Percentiles rank a stretch among this genome's conserved stretches.
Evolutionary conservation across 2,888 invertebrate species (phyloP).

Genomic region (Bembecia ichneumoniformis): DNA sequence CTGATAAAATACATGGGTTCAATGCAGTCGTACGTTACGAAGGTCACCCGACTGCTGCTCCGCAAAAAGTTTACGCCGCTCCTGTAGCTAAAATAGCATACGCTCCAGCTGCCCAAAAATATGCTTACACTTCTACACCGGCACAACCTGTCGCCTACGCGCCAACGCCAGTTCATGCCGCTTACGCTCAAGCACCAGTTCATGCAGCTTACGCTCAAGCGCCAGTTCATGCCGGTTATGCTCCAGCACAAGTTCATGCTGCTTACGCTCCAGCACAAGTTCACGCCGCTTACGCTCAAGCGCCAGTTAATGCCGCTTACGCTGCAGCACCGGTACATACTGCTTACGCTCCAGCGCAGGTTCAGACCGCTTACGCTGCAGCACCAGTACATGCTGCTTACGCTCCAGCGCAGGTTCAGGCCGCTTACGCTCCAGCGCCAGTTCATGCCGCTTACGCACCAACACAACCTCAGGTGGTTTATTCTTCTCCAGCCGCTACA

Average conservation of each 20-base stretch:
- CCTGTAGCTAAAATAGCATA: slow-evolving; percentile 5
- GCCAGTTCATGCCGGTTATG: slow-evolving; percentile 5
- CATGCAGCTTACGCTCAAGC: slow-evolving; percentile 6
- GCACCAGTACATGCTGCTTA: slow-evolving; percentile 9
- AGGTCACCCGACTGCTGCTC: slow-evolving; percentile 7
- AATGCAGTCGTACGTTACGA: slow-evolving; percentile 18
- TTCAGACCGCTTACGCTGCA: slow-evolving; percentile 12
- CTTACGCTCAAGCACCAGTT: slow-evolving; percentile 18
- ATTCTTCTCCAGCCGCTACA: neutral
- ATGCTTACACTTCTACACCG: neutral
- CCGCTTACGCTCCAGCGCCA: slow-evolving; percentile 15
- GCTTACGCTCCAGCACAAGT: slow-evolving; percentile 23
- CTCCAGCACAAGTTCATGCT: slow-evolving; percentile 22
- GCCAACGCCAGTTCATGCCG: slow-evolving; percentile 20
- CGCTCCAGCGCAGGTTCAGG: slow-evolving; percentile 17
- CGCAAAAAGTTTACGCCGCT: slow-evolving; percentile 3
- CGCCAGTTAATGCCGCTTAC: slow-evolving; percentile 11
- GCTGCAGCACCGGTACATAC: neutral
- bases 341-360: slow-evolving; percentile 1
- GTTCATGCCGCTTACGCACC: slow-evolving; percentile 20
- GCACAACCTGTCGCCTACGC: slow-evolving; percentile 21
- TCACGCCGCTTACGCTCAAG: slow-evolving; percentile 20
- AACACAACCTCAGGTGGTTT: slow-evolving; percentile 13
- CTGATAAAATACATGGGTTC: slow-evolving; percentile 18
- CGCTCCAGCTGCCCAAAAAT: slow-evolving; percentile 4